A percentile compares a stretch with the other conserved stretches of the same genome.
phyloP scores from a whole-genome alignment of 2,797 vertebrate genomes.

The Lycodopsis pacificus region DNA sequence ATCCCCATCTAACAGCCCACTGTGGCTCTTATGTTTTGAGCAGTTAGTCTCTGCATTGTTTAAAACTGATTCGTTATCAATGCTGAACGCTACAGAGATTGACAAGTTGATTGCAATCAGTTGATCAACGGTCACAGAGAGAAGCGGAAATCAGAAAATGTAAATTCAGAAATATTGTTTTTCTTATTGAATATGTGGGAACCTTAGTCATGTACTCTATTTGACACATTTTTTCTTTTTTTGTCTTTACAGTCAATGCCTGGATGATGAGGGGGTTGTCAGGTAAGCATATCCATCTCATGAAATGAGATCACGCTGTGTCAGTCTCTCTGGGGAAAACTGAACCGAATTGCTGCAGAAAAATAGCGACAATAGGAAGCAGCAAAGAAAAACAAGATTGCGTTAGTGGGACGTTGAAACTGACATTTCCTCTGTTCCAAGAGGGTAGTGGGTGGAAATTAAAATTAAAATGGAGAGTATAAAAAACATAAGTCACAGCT shows the following conservation, averaged over 20 bases:
- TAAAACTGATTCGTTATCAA: background rate
- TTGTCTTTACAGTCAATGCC: constrained; percentile 75
- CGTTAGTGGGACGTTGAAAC: background rate
- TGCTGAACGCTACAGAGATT: background rate
- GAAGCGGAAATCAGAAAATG: background rate
- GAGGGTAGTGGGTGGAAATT: background rate
- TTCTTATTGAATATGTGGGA: background rate
- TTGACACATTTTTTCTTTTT: constrained; percentile 8
- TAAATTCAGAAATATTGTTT: background rate
- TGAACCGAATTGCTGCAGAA: background rate
- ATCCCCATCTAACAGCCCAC: background rate
- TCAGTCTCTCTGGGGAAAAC: background rate
- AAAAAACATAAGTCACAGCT: background rate
- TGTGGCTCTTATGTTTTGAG: background rate
- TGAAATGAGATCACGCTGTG: background rate
- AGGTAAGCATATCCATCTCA: constrained; percentile 68
- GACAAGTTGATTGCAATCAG: background rate
- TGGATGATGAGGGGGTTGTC: constrained; percentile 75
- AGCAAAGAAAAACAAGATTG: background rate
- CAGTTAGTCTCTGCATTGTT: background rate
- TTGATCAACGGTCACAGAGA: background rate
- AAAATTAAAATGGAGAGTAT: constrained; percentile 1
- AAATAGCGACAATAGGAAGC: background rate
- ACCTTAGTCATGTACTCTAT: background rate
- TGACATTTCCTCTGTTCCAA: constrained; percentile 16